A percentile compares a stretch with the other conserved stretches of the same genome.
These are phyloP conservation scores for Crepidodera aurea DNA, from an alignment of 2,888 invertebrate genomes.

Conservation along the genomic window DNA sequence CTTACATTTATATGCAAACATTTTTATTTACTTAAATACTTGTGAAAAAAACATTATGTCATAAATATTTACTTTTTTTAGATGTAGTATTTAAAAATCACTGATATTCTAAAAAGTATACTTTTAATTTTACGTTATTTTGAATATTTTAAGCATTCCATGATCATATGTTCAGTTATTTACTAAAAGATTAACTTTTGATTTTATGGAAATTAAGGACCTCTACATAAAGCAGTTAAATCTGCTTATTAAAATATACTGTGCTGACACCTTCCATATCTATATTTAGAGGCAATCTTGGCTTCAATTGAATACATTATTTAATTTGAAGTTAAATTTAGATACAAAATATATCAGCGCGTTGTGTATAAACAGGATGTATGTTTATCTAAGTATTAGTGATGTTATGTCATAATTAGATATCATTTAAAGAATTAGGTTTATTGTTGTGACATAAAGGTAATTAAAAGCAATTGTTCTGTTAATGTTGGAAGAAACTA, in stretches of 20 bases:
- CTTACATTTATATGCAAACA: too few species aligned
- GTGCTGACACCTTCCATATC: background rate
- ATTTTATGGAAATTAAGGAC: too few species aligned
- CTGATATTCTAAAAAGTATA: too few species aligned
- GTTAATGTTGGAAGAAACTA: too few species aligned
- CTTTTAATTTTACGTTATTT: too few species aligned
- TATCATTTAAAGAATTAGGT: background rate
- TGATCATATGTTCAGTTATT: too few species aligned
- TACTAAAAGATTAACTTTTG: too few species aligned
- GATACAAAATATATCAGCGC: slow-evolving; percentile 3
- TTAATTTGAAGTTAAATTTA: background rate
- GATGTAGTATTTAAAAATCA: too few species aligned
- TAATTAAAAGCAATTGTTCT: background rate
- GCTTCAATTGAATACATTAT: background rate
- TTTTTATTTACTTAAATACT: too few species aligned
- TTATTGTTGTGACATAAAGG: background rate
- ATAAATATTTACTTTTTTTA: too few species aligned
- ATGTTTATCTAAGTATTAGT: slow-evolving; percentile 6
- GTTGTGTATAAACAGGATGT: slow-evolving; percentile 14
- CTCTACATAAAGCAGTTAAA: background rate
- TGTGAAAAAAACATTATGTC: too few species aligned
- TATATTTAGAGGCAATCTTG: slow-evolving; percentile 18
- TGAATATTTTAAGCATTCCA: too few species aligned
- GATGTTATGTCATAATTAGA: slow-evolving; percentile 1
- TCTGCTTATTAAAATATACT: background rate